These are phyloP conservation scores for Schizopygopsis pylzovi DNA, from an alignment of 2,797 vertebrate species.

Conservation along the genomic window DNA sequence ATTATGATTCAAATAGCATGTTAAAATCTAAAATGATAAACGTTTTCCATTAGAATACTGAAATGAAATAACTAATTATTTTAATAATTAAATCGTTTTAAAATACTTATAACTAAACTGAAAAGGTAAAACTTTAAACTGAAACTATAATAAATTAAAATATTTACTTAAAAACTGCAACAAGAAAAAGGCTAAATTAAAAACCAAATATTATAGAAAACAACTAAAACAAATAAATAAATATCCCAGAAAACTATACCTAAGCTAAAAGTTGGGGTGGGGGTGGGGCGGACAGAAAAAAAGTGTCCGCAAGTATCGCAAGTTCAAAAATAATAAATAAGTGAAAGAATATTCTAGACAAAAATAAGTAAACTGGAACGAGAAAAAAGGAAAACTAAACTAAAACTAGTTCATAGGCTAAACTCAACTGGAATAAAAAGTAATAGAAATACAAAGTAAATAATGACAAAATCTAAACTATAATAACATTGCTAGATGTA, in stretches of 20 bases:
- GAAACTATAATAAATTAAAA: not conserved
- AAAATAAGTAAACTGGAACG: not conserved
- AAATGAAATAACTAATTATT: not conserved
- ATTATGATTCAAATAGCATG: not conserved
- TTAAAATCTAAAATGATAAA: not conserved
- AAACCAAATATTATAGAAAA: not conserved
- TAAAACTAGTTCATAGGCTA: not conserved
- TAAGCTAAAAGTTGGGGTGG: too few species aligned
- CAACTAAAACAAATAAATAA: not conserved
- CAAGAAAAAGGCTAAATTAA: not conserved
- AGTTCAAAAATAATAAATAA: too few species aligned
- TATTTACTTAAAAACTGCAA: not conserved
- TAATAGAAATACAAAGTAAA: not conserved
- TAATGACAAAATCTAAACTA: not conserved
- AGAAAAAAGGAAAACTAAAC: not conserved
- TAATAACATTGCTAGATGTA: not conserved
- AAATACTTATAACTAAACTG: not conserved
- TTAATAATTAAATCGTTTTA: too few species aligned
- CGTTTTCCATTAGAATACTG: not conserved
- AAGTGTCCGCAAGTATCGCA: too few species aligned
- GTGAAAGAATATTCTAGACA: not conserved
- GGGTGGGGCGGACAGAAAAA: too few species aligned
- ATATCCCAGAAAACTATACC: too few species aligned
- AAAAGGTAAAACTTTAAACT: not conserved
- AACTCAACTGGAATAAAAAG: not conserved